A percentile compares a stretch with the other conserved stretches of the same genome.
Evolutionary conservation across 1,140 invertebrate species (phyloP).

Genomic region (Condylostylus longicornis): DNA sequence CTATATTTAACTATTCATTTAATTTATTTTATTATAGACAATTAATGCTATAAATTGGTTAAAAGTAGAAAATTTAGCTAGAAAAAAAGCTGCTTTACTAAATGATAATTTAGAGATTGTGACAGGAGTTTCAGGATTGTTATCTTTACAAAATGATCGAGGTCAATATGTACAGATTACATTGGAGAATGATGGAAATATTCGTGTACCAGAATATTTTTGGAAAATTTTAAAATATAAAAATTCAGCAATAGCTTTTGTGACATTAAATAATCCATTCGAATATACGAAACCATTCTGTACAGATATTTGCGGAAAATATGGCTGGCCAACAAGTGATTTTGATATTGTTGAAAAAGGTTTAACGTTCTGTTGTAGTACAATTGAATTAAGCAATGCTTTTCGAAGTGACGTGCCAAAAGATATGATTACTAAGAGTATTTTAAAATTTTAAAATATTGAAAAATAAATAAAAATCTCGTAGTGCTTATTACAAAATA

Average conservation of each 20-base stretch:
- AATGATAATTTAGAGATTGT: constrained; percentile 23
- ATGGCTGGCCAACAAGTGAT: constrained; percentile 15
- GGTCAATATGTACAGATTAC: constrained; percentile 20
- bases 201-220: constrained; percentile 34
- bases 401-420: too few relatives aligned
- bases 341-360: constrained; percentile 24
- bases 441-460: too few relatives aligned
- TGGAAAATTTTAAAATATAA: constrained; percentile 35
- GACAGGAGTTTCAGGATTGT: constrained; percentile 30
- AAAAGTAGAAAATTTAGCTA: constrained; percentile 29
- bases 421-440: too few relatives aligned
- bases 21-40: constrained; percentile 1
- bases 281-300: constrained; percentile 18
- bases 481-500: too few relatives aligned
- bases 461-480: too few relatives aligned
- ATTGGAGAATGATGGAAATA: constrained; percentile 17
- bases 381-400: too few relatives aligned
- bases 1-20: not conserved
- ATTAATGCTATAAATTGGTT: constrained; percentile 38
- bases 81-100: constrained; percentile 17
- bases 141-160: constrained; percentile 20
- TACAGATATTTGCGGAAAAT: constrained; percentile 24
- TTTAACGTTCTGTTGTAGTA: constrained; percentile 33
- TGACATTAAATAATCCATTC: constrained; percentile 36
- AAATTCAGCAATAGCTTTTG: constrained; percentile 31